A percentile compares a stretch with the other conserved stretches of the same genome.
phyloP scores from a whole-genome alignment of 2,888 invertebrate genomes.

The Ashinkailepas kermadecensis region DNA sequence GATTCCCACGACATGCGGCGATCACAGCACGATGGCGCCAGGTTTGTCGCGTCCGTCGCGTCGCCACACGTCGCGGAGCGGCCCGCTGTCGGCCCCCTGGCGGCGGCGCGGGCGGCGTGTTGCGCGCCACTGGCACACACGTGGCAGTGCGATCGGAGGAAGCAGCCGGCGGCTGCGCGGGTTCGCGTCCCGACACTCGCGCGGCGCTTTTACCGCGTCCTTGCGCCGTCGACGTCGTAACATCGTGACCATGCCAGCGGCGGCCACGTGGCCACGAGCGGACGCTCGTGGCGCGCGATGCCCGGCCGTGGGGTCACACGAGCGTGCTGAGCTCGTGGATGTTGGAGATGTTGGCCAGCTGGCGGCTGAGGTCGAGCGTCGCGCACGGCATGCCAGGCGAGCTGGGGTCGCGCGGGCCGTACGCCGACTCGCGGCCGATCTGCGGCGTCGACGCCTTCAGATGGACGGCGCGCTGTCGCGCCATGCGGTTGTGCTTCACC shows the following conservation, averaged over 20 bases:
- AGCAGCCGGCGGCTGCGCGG: too few species aligned
- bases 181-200: too few species aligned
- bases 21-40: neutral
- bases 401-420: constrained; percentile 63
- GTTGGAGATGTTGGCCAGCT: constrained; percentile 25
- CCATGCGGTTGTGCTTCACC: constrained; percentile 21
- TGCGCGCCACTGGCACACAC: neutral
- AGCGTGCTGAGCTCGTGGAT: constrained; percentile 35
- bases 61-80: neutral
- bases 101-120: neutral
- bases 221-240: neutral
- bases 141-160: too few species aligned
- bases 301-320: constrained; percentile 29
- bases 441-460: constrained; percentile 10
- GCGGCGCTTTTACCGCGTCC: too few species aligned
- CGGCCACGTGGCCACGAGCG: too few species aligned
- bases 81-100: neutral
- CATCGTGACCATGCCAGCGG: neutral
- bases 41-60: neutral
- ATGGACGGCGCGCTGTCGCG: constrained; percentile 5
- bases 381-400: constrained; percentile 36
- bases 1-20: neutral
- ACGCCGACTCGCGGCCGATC: neutral
- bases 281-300: too few species aligned
- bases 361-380: constrained; percentile 30